Evolutionary conservation across 2,888 invertebrate genomes (phyloP), one percentile per base, ranked within the genome.

Genomic region (Arctia plantaginis): DNA sequence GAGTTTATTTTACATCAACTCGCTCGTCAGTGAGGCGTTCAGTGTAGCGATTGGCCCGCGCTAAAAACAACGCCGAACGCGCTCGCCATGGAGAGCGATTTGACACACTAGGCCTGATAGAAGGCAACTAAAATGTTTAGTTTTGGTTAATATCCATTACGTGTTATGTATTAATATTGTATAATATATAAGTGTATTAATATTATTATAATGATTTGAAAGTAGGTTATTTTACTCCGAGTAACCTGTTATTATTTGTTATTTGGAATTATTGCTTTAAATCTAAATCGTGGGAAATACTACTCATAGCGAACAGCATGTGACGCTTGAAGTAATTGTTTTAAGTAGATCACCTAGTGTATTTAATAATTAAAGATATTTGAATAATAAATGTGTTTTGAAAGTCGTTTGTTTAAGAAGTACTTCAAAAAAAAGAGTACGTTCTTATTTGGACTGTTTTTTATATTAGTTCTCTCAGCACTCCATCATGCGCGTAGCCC

Each of bases 171-270:
- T 44, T 1, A 13, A 66, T n/a, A n/a, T n/a, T n/a, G n/a, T n/a
- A n/a, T n/a, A n/a, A n/a, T n/a, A n/a, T n/a, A n/a, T n/a, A n/a
- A n/a, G n/a, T n/a, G n/a, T n/a, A n/a, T n/a, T n/a, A n/a, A n/a
- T n/a, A n/a, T n/a, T n/a, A 59, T 44, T 66, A 35, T 59, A 59
- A 59, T 67, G 51, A 55, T 55, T 55, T 55, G 51, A 55, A 55
- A n/a, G 51, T n/a, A 55, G 51, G 51, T n/a, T 55, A 55, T 55
- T 23, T 55, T 55, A 55, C 51, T 12, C 0, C 51, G 51, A 3
- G n/a, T n/a, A 55, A 8, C 51, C 51, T 55, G 51, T 55, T 55
- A 55, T 55, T 55, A 55, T 55, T n/a, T n/a, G 51, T 55, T 55
- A 55, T 55, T 55, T 23, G 12, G 3, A 23, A 55, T 10, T n/a